These are phyloP conservation scores for Apoda limacodes DNA, from an alignment of 2,888 invertebrate genomes.

Conservation along the genomic window DNA sequence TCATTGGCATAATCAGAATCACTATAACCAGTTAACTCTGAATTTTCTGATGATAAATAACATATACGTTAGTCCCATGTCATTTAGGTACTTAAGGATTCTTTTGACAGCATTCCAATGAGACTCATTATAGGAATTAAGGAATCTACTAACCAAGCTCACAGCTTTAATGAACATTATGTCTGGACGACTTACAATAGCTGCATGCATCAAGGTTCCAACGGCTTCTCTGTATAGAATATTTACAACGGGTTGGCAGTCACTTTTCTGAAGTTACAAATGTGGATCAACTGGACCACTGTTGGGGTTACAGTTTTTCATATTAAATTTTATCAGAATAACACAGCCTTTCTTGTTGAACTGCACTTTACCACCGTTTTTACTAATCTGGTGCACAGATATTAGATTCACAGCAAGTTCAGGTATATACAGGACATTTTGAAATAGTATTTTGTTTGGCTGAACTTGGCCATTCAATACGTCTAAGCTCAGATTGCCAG, in stretches of 20 bases:
- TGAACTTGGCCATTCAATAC: conserved; percentile 6
- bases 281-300: too few relatives aligned
- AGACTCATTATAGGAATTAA: too few relatives aligned
- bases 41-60: not conserved
- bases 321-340: too few relatives aligned
- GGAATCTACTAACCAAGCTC: conserved; percentile 16
- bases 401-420: conserved; percentile 4
- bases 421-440: conserved; percentile 11
- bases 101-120: conserved; percentile 16
- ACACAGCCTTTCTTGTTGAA: conserved; percentile 6
- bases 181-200: conserved; percentile 17
- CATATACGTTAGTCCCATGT: conserved; percentile 8
- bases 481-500: too few relatives aligned
- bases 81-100: conserved; percentile 11
- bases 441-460: conserved; percentile 9
- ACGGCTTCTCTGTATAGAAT: conserved; percentile 17
- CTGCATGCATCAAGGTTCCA: conserved; percentile 15
- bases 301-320: too few relatives aligned
- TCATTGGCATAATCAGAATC: conserved; percentile 19
- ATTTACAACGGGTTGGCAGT: conserved; percentile 1
- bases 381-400: conserved; percentile 7
- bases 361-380: conserved; percentile 4
- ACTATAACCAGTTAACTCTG: conserved; percentile 11
- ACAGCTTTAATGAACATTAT: conserved; percentile 18
- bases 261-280: too few relatives aligned